phyloP scores from a whole-genome alignment of 2,888 invertebrate genomes.

The Lissonota sp. region DNA sequence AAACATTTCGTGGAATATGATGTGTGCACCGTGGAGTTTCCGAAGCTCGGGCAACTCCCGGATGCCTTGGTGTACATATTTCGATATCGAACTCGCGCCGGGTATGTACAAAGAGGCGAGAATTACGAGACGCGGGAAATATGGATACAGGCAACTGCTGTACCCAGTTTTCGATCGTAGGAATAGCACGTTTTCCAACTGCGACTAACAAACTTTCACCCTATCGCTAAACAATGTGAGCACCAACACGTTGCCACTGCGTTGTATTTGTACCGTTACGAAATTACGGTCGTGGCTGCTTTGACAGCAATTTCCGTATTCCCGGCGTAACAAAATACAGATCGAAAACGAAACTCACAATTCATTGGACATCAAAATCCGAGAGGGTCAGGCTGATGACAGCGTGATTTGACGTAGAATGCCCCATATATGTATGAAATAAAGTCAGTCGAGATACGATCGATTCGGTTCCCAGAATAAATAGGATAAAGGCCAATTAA shows the following conservation, averaged over 20 bases:
- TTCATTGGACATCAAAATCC: too few relatives aligned
- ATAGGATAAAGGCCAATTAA: constrained; percentile 62
- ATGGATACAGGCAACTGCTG: constrained; percentile 36
- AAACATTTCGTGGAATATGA: constrained; percentile 54
- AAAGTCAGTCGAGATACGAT: constrained; percentile 24
- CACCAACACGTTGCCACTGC: too few relatives aligned
- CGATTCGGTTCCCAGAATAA: constrained; percentile 56
- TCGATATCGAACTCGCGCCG: constrained; percentile 34
- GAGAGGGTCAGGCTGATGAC: too few relatives aligned
- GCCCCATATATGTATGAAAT: not conserved
- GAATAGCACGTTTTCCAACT: constrained; percentile 11
- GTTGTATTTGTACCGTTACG: too few relatives aligned
- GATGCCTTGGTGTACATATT: constrained; percentile 31
- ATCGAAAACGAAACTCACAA: too few relatives aligned
- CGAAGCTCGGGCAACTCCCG: not conserved
- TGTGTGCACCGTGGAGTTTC: constrained; percentile 36
- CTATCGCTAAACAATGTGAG: too few relatives aligned
- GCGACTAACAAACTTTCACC: constrained; percentile 42
- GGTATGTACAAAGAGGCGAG: not conserved
- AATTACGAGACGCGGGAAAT: constrained; percentile 34
- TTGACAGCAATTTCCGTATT: too few relatives aligned
- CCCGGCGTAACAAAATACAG: too few relatives aligned
- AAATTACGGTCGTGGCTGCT: too few relatives aligned
- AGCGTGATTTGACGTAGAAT: too few relatives aligned
- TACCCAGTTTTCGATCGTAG: constrained; percentile 4